Evolutionary conservation across 2,888 invertebrate species (phyloP).

Genomic region (Luperina nickerlii): DNA sequence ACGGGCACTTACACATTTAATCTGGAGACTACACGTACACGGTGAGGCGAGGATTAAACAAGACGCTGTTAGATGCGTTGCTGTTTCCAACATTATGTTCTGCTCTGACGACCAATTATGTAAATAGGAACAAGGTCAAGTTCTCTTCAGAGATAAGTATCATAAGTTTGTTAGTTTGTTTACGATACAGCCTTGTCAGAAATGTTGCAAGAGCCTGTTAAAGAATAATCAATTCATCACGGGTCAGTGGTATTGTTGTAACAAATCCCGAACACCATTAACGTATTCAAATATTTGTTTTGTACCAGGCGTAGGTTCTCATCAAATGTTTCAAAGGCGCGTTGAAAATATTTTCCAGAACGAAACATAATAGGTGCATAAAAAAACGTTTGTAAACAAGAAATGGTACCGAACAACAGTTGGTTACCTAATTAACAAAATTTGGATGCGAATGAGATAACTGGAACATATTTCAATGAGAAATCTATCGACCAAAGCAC

Average conservation of each 20-base stretch:
- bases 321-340: background rate
- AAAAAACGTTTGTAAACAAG: constrained; percentile 3
- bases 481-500: constrained; percentile 59
- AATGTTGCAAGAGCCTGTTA: constrained; percentile 18
- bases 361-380: background rate
- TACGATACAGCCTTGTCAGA: constrained; percentile 30
- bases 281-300: constrained; percentile 29
- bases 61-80: constrained; percentile 12
- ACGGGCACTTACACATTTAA: constrained; percentile 32
- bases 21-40: constrained; percentile 27
- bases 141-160: constrained; percentile 7
- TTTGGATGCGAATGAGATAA: constrained; percentile 57
- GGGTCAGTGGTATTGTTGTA: constrained; percentile 17
- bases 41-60: constrained; percentile 23
- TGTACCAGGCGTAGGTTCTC: background rate
- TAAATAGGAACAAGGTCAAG: constrained; percentile 43
- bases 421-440: constrained; percentile 52
- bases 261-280: constrained; percentile 16
- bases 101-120: constrained; percentile 30
- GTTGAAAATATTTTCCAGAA: background rate
- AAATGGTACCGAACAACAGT: constrained; percentile 51
- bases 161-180: background rate
- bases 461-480: constrained; percentile 59
- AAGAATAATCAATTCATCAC: constrained; percentile 2
- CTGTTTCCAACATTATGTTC: constrained; percentile 14